Percentiles rank a stretch among this genome's conserved stretches.
Conservation (phyloP, 2,888 invertebrate species). For the Ophraella communa region DNA sequence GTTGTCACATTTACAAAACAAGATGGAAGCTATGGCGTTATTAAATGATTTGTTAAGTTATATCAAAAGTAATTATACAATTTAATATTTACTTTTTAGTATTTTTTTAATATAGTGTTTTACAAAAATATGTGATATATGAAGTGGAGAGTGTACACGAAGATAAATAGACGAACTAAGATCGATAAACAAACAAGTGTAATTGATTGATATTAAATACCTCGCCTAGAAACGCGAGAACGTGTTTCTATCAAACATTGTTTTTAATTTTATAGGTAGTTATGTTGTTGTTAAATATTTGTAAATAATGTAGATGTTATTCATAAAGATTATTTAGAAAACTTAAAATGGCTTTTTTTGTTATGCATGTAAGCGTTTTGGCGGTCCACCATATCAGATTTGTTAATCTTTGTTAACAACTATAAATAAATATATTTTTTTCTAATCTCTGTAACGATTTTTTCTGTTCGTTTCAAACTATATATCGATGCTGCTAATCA, state of each 20-base stretch:
- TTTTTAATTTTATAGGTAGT: slow-evolving; percentile 25
- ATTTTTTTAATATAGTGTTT: background rate
- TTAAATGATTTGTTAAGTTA: slow-evolving; percentile 10
- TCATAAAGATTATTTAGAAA: slow-evolving; percentile 6
- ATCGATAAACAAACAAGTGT: slow-evolving; percentile 40
- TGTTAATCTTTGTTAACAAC: background rate
- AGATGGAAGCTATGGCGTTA: slow-evolving; percentile 22
- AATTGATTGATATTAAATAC: slow-evolving; percentile 36
- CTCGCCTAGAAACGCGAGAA: slow-evolving; percentile 22
- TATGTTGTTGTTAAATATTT: slow-evolving; percentile 12
- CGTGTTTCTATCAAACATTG: slow-evolving; percentile 22
- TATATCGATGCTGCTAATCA: too few species aligned
- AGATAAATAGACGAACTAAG: slow-evolving; percentile 12
- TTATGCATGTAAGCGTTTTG: slow-evolving; percentile 13
- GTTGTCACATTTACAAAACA: slow-evolving; percentile 13
- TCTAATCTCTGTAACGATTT: background rate
- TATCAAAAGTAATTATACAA: background rate
- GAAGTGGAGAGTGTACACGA: slow-evolving; percentile 30
- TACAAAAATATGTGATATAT: slow-evolving; percentile 27
- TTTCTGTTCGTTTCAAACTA: background rate
- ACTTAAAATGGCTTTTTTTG: slow-evolving; percentile 4
- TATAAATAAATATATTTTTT: slow-evolving; percentile 15
- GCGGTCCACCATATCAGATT: slow-evolving; percentile 15
- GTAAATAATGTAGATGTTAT: background rate
- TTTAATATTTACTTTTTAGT: background rate